phyloP scores from a whole-genome alignment of 2,888 invertebrate genomes.

The Ectobius pallidus region DNA sequence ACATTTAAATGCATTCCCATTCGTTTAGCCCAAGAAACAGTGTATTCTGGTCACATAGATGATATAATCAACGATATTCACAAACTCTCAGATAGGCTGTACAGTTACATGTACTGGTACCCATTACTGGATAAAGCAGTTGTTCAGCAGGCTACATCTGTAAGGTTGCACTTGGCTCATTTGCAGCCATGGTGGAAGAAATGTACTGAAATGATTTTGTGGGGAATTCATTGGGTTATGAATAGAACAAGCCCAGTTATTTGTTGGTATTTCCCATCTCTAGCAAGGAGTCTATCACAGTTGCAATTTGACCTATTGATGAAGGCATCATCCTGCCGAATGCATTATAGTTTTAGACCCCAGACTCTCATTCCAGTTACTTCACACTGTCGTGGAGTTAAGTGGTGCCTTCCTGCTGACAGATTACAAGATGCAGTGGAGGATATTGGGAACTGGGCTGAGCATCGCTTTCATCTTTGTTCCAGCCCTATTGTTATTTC shows the following conservation, averaged over 20 bases:
- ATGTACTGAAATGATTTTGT: slow-evolving; percentile 31
- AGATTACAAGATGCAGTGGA: slow-evolving; percentile 18
- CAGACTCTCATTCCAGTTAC: slow-evolving; percentile 31
- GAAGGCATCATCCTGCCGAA: slow-evolving; percentile 22
- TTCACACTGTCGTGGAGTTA: slow-evolving; percentile 37
- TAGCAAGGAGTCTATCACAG: slow-evolving; percentile 29
- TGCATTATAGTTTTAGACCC: slow-evolving; percentile 35
- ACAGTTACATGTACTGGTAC: slow-evolving; percentile 36
- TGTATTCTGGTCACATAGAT: slow-evolving; percentile 27
- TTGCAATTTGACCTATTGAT: slow-evolving; percentile 32
- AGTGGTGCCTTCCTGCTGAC: slow-evolving; percentile 35
- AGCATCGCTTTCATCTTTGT: slow-evolving; percentile 30
- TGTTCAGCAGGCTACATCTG: slow-evolving; percentile 28
- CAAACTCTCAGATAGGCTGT: slow-evolving; percentile 30
- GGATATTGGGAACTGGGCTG: slow-evolving; percentile 36
- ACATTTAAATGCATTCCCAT: slow-evolving; percentile 37
- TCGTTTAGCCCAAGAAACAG: slow-evolving; percentile 37
- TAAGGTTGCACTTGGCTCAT: slow-evolving; percentile 32
- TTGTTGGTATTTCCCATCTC: slow-evolving; percentile 36
- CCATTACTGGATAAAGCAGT: slow-evolving; percentile 39
- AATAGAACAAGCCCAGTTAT: slow-evolving; percentile 31
- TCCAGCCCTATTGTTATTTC: slow-evolving; percentile 37
- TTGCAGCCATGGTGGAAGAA: slow-evolving; percentile 38
- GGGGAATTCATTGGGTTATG: slow-evolving; percentile 33
- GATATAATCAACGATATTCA: slow-evolving; percentile 31